phyloP scores from a whole-genome alignment of 2,888 invertebrate genomes.

The Ormyrus thymus region DNA sequence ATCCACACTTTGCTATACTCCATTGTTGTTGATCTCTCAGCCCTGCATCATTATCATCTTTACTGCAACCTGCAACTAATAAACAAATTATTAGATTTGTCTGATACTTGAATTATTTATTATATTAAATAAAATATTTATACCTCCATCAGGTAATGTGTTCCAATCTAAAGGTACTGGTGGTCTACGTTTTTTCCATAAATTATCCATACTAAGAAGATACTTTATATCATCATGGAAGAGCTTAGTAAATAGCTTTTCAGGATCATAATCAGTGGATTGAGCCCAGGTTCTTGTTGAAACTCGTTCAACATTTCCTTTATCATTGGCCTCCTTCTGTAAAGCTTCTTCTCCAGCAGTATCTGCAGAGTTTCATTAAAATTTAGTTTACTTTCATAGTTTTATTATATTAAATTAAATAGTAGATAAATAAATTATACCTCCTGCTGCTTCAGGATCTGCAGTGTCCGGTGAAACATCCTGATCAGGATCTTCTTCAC shows the following conservation, averaged over 20 bases:
- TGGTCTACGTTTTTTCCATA: constrained; percentile 94
- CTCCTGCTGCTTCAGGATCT: constrained; percentile 91
- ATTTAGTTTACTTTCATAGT: constrained; percentile 4
- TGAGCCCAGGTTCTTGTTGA: constrained; percentile 94
- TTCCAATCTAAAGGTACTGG: constrained; percentile 89
- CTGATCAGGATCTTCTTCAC: constrained; percentile 96
- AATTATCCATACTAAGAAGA: constrained; percentile 92
- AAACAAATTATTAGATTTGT: neutral
- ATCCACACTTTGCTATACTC: constrained; percentile 85
- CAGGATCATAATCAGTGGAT: constrained; percentile 86
- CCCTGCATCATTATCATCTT: constrained; percentile 75
- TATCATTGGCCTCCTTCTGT: constrained; percentile 75
- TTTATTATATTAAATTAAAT: neutral
- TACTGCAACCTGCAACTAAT: constrained; percentile 76
- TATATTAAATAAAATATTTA: constrained; percentile 12
- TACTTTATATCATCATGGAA: constrained; percentile 97
- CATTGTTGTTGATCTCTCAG: constrained; percentile 87
- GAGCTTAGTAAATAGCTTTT: constrained; percentile 92
- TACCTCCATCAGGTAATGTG: constrained; percentile 76
- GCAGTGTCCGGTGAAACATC: constrained; percentile 98
- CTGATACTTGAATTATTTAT: neutral
- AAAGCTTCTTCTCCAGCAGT: constrained; percentile 80
- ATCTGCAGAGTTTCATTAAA: constrained; percentile 57
- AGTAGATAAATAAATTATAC: constrained; percentile 29
- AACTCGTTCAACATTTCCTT: constrained; percentile 77